Evolutionary conservation across 1,140 invertebrate species (phyloP).

Genomic region (Trichonephila inaurata): DNA sequence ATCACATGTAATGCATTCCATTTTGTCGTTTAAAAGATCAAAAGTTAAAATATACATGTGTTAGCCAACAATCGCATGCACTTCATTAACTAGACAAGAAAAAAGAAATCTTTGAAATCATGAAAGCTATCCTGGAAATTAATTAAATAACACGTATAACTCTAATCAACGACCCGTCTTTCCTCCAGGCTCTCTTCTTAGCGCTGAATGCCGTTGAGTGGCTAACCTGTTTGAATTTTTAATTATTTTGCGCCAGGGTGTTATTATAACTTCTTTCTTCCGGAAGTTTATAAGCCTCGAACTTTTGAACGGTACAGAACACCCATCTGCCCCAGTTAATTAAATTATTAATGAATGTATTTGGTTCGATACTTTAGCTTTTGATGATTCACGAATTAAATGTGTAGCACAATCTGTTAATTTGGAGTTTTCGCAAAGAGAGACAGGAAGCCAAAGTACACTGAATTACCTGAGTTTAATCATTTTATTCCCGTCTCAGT

Average conservation of each 20-base stretch:
- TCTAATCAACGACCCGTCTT: constrained; percentile 8
- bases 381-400: constrained; percentile 29
- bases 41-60: neutral
- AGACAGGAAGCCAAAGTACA: neutral
- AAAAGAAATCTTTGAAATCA: neutral
- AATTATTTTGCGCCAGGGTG: constrained; percentile 41
- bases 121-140: constrained; percentile 21
- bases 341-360: constrained; percentile 58
- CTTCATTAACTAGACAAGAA: neutral
- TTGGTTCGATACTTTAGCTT: constrained; percentile 21
- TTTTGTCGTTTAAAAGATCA: constrained; percentile 9
- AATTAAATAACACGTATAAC: constrained; percentile 40
- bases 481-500: neutral
- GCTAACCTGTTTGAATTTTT: constrained; percentile 50
- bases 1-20: neutral
- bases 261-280: constrained; percentile 50
- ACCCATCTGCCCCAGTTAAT: constrained; percentile 10
- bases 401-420: neutral
- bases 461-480: neutral
- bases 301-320: constrained; percentile 29
- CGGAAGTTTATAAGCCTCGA: neutral
- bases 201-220: constrained; percentile 1
- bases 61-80: neutral
- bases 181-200: neutral
- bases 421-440: constrained; percentile 9